phyloP scores from a whole-genome alignment of 37 sponge, comb jelly and placozoan species.

The Ianthella basta region DNA sequence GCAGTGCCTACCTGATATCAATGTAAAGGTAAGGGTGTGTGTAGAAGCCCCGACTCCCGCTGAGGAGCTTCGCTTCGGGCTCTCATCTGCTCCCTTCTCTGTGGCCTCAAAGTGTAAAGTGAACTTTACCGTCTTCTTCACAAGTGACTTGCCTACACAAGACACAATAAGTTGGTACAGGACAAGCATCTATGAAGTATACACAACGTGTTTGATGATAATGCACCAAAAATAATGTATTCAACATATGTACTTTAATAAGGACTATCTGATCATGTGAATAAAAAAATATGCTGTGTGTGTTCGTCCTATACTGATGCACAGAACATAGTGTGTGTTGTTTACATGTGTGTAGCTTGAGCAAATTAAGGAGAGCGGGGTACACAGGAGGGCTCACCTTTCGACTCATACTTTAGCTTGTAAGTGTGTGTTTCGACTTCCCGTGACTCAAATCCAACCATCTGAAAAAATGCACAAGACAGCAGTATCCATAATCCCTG shows the following conservation, averaged over 20 bases:
- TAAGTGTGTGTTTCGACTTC: conserved; percentile 43
- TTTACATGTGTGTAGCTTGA: no score
- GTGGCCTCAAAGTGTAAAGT: conserved; percentile 46
- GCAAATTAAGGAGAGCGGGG: no score
- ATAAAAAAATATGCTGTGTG: no score
- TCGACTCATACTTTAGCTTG: conserved; percentile 67
- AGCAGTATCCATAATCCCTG: no score
- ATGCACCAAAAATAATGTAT: no score
- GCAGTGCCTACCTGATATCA: conserved; percentile 47
- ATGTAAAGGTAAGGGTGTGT: conserved; percentile 60
- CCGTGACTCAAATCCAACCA: neutral
- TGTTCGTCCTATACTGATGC: no score
- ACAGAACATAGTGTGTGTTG: no score
- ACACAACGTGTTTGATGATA: no score
- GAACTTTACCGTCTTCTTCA: conserved; percentile 73
- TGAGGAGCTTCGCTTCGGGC: neutral
- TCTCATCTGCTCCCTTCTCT: conserved; percentile 38
- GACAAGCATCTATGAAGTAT: no score
- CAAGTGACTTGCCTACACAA: conserved; percentile 46
- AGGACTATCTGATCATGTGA: no score
- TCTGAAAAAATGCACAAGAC: neutral
- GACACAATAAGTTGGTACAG: neutral
- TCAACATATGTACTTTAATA: no score
- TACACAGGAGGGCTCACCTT: conserved; percentile 38
- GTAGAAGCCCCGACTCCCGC: conserved; percentile 49